A percentile compares a stretch with the other conserved stretches of the same genome.
Evolutionary conservation across 2,113 vertebrate species (phyloP).

Genomic region (Sprattus sprattus): DNA sequence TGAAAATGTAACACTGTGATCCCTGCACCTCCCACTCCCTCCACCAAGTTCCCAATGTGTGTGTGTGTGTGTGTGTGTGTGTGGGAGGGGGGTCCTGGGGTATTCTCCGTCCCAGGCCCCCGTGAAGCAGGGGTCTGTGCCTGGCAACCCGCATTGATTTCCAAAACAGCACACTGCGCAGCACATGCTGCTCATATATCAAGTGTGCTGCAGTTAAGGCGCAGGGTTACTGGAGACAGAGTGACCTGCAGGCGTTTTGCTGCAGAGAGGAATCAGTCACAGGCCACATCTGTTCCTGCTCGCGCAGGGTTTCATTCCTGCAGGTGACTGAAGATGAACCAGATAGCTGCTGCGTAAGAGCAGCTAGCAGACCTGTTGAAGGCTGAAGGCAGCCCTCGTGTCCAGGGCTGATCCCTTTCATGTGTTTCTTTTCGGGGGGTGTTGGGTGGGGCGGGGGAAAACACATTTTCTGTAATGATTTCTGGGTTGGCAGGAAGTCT

Average conservation of each 20-base stretch:
- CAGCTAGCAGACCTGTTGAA: background rate
- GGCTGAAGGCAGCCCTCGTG: background rate
- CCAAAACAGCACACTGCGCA: background rate
- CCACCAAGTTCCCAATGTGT: background rate
- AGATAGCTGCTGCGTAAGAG: background rate
- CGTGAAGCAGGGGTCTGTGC: background rate
- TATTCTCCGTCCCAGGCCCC: background rate
- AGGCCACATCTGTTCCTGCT: slow-evolving; percentile 37
- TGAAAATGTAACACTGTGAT: background rate
- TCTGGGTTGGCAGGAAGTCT: background rate
- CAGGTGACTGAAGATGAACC: slow-evolving; percentile 26
- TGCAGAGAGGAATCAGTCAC: slow-evolving; percentile 26
- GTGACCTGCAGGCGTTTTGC: background rate
- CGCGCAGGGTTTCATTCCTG: background rate
- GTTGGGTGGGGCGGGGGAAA: background rate
- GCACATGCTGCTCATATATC: background rate
- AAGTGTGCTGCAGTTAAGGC: background rate
- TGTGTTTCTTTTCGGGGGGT: background rate
- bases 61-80: too few species aligned
- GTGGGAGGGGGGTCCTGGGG: background rate
- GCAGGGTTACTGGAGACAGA: background rate
- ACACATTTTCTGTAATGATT: slow-evolving; percentile 30
- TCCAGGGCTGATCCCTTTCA: slow-evolving; percentile 14
- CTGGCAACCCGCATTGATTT: background rate
- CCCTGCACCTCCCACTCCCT: background rate